Conservation (phyloP, 2,113 vertebrate species). For the Taurulus bubalis region DNA sequence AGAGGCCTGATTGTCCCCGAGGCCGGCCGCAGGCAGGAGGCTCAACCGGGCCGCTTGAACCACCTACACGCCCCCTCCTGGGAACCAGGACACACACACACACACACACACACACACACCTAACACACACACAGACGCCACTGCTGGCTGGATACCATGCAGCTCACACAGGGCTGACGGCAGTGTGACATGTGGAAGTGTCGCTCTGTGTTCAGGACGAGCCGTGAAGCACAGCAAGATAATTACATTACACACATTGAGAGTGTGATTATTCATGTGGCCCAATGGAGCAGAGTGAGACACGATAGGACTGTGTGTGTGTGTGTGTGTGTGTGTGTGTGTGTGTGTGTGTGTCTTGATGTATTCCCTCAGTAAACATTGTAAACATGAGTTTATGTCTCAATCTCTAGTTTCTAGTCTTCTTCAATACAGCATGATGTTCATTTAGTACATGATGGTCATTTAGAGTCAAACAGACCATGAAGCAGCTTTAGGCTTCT, state of each 20-base stretch:
- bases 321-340: no score
- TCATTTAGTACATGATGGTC: no score
- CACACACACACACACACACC: neutral
- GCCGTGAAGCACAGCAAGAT: conserved; percentile 16
- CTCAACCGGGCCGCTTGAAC: conserved; percentile 49
- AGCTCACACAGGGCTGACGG: conserved; percentile 21
- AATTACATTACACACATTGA: conserved; percentile 13
- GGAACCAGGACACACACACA: conserved; percentile 5
- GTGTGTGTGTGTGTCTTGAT: neutral
- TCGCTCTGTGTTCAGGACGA: conserved; percentile 33
- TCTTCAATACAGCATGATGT: no score
- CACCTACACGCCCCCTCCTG: conserved; percentile 34
- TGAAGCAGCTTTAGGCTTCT: no score
- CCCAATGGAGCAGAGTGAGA: neutral
- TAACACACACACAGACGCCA: conserved; percentile 7
- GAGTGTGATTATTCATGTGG: no score
- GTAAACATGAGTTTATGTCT: no score
- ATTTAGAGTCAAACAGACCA: no score
- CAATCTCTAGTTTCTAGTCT: no score
- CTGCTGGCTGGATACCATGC: conserved; percentile 27
- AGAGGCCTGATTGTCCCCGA: conserved; percentile 58
- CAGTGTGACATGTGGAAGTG: conserved; percentile 32
- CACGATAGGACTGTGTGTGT: no score
- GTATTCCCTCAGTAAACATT: no score
- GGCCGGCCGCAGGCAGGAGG: conserved; percentile 54